Percentiles rank a stretch among this genome's conserved stretches.
These are phyloP conservation scores for Nixonia krombeini DNA, from an alignment of 1,140 invertebrate genomes.

Conservation along the genomic window DNA sequence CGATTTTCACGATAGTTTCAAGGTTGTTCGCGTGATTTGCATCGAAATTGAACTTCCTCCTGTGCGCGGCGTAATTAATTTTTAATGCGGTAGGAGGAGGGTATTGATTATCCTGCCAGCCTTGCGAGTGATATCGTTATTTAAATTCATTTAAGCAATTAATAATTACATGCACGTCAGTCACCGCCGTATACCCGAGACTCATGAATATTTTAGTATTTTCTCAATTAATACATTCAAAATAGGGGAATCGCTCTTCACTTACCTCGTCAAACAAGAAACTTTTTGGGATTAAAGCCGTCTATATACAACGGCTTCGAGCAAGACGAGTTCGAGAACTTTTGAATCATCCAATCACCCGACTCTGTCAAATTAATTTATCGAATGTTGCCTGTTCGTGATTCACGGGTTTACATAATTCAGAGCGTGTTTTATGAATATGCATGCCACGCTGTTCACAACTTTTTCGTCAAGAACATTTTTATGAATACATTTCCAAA, in stretches of 20 bases:
- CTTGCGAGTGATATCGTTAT: slow-evolving; percentile 10
- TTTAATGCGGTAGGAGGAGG: neutral
- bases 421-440: too few species aligned
- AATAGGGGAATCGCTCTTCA: slow-evolving; percentile 5
- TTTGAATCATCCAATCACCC: too few species aligned
- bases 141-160: slow-evolving; percentile 10
- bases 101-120: slow-evolving; percentile 7
- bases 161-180: slow-evolving; percentile 9
- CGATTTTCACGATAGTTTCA: too few species aligned
- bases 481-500: too few species aligned
- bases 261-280: neutral
- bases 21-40: too few species aligned
- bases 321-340: neutral
- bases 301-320: neutral
- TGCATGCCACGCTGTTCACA: too few species aligned
- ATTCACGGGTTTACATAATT: too few species aligned
- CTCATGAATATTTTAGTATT: slow-evolving; percentile 24
- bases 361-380: too few species aligned
- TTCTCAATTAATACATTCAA: slow-evolving; percentile 11
- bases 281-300: neutral
- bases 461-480: too few species aligned
- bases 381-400: too few species aligned
- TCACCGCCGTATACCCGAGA: slow-evolving; percentile 11
- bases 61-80: neutral
- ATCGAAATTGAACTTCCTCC: slow-evolving; percentile 3